A percentile compares a stretch with the other conserved stretches of the same genome.
phyloP scores from a whole-genome alignment of 2,888 invertebrate species.

The Aspidiotus destructor region DNA sequence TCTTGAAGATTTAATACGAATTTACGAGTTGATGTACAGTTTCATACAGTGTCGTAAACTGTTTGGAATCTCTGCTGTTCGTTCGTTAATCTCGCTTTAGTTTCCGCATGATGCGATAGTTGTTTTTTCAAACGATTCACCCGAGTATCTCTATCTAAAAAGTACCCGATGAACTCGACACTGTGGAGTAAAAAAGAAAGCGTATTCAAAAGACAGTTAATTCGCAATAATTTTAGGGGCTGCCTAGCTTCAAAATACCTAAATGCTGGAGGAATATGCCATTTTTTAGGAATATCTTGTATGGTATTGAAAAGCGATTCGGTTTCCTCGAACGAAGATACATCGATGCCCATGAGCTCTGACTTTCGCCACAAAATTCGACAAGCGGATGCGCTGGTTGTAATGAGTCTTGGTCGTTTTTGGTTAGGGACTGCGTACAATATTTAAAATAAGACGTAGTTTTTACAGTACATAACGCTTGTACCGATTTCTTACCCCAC shows the following conservation, averaged over 20 bases:
- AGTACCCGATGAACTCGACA: constrained; percentile 90
- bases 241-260: constrained; percentile 37
- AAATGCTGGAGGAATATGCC: constrained; percentile 89
- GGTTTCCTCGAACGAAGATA: constrained; percentile 66
- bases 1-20: background rate
- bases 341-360: constrained; percentile 81
- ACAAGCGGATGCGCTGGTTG: constrained; percentile 82
- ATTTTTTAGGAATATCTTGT: constrained; percentile 79
- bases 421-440: constrained; percentile 68
- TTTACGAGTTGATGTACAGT: background rate
- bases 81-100: constrained; percentile 62
- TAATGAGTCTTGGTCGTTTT: constrained; percentile 83
- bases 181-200: constrained; percentile 43
- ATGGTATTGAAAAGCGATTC: constrained; percentile 72
- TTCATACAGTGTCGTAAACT: constrained; percentile 48
- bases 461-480: background rate
- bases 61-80: constrained; percentile 65
- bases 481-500: constrained; percentile 19
- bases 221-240: background rate
- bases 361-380: constrained; percentile 73
- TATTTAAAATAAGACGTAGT: background rate
- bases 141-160: constrained; percentile 75
- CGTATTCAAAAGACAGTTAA: background rate
- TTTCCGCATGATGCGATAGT: constrained; percentile 59
- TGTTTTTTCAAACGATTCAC: constrained; percentile 68